Evolutionary conservation across 1,140 invertebrate species (phyloP).

Genomic region (Chironomus tepperi): DNA sequence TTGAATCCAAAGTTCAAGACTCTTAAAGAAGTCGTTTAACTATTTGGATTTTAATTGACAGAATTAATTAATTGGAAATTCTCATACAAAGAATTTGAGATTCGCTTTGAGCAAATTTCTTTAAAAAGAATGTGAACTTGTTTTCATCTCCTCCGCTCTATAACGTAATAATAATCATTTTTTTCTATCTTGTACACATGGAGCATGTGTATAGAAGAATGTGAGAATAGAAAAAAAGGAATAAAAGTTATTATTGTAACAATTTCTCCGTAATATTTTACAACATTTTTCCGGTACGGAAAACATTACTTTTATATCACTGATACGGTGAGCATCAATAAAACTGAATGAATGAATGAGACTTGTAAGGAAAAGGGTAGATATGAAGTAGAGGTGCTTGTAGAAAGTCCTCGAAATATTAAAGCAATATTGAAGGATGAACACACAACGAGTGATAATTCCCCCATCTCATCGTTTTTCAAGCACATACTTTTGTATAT

Average conservation of each 20-base stretch:
- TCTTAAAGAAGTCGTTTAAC: no score
- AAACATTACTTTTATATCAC: slow-evolving; percentile 8
- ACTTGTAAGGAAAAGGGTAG: no score
- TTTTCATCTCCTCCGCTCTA: no score
- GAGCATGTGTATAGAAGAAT: not conserved
- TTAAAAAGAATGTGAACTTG: not conserved
- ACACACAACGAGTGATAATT: slow-evolving; percentile 4
- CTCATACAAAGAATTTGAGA: no score
- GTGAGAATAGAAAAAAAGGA: not conserved
- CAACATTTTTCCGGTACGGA: slow-evolving; percentile 17
- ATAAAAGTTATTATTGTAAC: not conserved
- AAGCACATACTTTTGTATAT: not conserved
- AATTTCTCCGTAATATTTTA: not conserved
- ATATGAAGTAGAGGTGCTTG: not conserved
- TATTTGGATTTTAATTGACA: no score
- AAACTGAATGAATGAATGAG: not conserved
- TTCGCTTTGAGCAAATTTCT: not conserved
- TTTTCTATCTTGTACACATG: not conserved
- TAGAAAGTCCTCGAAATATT: not conserved
- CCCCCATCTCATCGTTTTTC: not conserved
- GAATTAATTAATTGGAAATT: no score
- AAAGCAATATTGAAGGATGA: no score
- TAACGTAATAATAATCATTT: not conserved
- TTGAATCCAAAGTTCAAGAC: no score
- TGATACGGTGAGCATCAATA: slow-evolving; percentile 9